These are phyloP conservation scores for Mystacornis crossleyi DNA, from an alignment of 2,113 vertebrate species.

Conservation along the genomic window DNA sequence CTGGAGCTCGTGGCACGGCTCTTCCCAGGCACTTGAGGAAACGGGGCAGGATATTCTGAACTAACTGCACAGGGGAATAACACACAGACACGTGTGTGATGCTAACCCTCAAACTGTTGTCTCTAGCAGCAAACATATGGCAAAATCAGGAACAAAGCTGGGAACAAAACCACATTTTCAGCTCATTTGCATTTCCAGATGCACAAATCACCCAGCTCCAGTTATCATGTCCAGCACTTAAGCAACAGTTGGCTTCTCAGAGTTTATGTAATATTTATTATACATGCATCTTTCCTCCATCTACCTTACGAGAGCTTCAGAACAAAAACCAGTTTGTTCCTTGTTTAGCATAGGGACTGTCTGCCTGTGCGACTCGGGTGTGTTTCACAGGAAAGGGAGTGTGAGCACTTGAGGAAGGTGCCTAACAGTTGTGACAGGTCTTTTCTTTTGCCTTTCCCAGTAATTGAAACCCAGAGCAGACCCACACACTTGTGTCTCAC, in stretches of 20 bases:
- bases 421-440: not conserved
- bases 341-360: not conserved
- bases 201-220: not conserved
- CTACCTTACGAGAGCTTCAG: not conserved
- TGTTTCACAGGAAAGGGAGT: not conserved
- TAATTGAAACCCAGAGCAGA: not conserved
- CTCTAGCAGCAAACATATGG: not conserved
- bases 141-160: not conserved
- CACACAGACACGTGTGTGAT: not conserved
- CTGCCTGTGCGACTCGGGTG: not conserved
- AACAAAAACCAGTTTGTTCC: not conserved
- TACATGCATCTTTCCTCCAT: not conserved
- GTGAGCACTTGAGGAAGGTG: not conserved
- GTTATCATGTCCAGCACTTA: not conserved
- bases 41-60: not conserved
- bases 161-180: not conserved
- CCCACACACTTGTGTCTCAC: not conserved
- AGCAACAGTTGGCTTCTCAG: not conserved
- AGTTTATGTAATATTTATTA: not conserved
- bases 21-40: not conserved
- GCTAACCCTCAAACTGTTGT: not conserved
- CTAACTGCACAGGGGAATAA: not conserved
- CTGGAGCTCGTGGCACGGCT: fast-evolving
- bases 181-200: not conserved
- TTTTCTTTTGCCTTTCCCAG: not conserved